Percentiles rank a stretch among this genome's conserved stretches.
phyloP scores from a whole-genome alignment of 2,113 vertebrate species.

The Ceyx cyanopectus region DNA sequence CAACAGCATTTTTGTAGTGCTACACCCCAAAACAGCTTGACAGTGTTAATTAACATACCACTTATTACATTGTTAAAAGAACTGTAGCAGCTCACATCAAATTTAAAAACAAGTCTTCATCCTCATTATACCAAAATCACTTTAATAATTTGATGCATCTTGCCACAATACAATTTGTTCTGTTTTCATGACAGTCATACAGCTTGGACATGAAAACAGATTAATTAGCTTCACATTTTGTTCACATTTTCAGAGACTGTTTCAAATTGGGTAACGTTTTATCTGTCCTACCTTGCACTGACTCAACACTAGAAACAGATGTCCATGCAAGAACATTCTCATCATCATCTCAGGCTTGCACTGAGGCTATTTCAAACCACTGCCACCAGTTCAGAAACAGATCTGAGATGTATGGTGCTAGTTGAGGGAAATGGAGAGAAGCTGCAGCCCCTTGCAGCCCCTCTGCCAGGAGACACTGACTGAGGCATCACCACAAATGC shows the following conservation, averaged over 20 bases:
- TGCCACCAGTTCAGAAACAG: background rate
- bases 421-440: background rate
- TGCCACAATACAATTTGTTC: conserved; percentile 59
- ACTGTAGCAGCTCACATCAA: background rate
- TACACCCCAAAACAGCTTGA: conserved; percentile 31
- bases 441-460: accelerated
- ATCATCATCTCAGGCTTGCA: background rate
- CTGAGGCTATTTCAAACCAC: background rate
- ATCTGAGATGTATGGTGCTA: background rate
- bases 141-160: conserved; percentile 50
- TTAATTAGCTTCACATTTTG: conserved; percentile 65
- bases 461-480: background rate
- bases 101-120: conserved; percentile 38
- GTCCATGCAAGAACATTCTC: background rate
- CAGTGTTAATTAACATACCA: conserved; percentile 14
- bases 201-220: conserved; percentile 59
- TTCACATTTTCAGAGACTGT: conserved; percentile 42
- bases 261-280: conserved; percentile 38
- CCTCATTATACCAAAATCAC: conserved; percentile 35
- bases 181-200: conserved; percentile 57
- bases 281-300: conserved; percentile 45
- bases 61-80: conserved; percentile 12
- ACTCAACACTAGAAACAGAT: conserved; percentile 52
- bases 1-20: background rate
- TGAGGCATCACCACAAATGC: background rate